Evolutionary conservation across 2,113 vertebrate genomes (phyloP), one percentile per base, ranked within the genome.

Genomic region (Siniperca chuatsi): DNA sequence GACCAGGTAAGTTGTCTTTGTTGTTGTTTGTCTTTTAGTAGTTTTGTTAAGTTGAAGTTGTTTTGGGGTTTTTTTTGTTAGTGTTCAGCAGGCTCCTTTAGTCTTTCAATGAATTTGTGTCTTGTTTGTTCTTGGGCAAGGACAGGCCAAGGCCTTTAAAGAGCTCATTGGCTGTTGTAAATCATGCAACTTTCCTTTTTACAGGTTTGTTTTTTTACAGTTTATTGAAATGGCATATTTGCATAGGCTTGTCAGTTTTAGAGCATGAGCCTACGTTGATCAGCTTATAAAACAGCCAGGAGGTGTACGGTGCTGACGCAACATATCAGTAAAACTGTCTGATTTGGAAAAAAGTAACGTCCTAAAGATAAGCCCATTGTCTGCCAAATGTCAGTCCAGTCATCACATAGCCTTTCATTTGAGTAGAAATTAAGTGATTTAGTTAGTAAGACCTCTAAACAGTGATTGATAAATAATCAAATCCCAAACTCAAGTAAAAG

Each of bases 1-100:
- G 1, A 78, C 79, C 82, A 93, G 95, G 96, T 96, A 92, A 91
- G 92, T 8, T 16, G 20, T 64, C 8, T 55, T 6, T 70, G 12
- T 44, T 65, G 4, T 72, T 71, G 1, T 57, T 52, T 46, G 40
- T 66, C 10, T 54, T 48, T 25, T 0, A 40, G 40, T 9, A 23
- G 8, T n/a, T 54, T 35, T 40, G 5, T 70, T n/a, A 55, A 60
- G 1, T 29, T 54, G 2, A 35, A 33, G 16, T 68, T 44, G 23
- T 66, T 23, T 33, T 57, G 12, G 40, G 6, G 0, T 16, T 20
- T 6, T 52, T 21, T 6, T 29, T 69, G 60, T 33, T 50, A 15
- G 23, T 23, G 16, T 67, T 83, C 4, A 44, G 25, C n/a, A 40
- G 25, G 75, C n/a, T 42, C 1, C 2, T 11, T 11, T n/a, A 1